Base-by-base conservation (phyloP, 2,113 vertebrate genomes). In the Sclerurus mexicanus region DNA sequence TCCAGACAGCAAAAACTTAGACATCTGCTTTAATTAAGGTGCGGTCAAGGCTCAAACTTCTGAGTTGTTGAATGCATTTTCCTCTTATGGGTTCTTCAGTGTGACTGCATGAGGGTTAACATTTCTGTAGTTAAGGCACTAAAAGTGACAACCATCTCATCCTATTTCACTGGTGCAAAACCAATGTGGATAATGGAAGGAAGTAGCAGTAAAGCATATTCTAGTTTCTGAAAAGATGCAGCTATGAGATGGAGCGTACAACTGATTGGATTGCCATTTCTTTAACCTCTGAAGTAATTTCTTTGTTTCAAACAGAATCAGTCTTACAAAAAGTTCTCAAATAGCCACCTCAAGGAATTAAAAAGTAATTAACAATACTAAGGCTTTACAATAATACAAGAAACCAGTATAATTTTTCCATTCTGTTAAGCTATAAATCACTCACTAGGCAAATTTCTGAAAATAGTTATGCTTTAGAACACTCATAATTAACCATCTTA, bases 1-100 rank as follows among this genome's bases (percentile, higher is more conserved):
- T 90, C 31, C 59, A 89, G 42, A 77, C 30, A 67, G 59, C 37
- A 69, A 88, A 95, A 90, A 50, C 52, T 88, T 60, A 83, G 59
- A 87, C 59, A 87, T 74, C 72, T 88, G 60, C 24, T 77, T 93
- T 86, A 80, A 77, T 81, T 37, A 91, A 82, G 63, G 78, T 39
- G 49, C 28, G 72, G 37, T 47, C 44, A 79, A 46, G 11, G 28
- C 49, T 92, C 25, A 68, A 27, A 53, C 16, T 50, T 75, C 10
- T 47, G 16, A 30, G 46, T 7, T 58, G 8, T 2, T 85, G 16
- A 76, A 64, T n/a, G 28, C 10, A 27, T 89, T 85, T 79, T 56
- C 3, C 4, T 79, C 31, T 64, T 50, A 42, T 14, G 46, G 46
- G 66, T 46, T 40, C 25, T 62, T 46, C 13, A 69, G 20, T 24